Evolutionary conservation across 2,888 invertebrate species (phyloP), one percentile per base, ranked within the genome.

Genomic region (Tortrix viridana): DNA sequence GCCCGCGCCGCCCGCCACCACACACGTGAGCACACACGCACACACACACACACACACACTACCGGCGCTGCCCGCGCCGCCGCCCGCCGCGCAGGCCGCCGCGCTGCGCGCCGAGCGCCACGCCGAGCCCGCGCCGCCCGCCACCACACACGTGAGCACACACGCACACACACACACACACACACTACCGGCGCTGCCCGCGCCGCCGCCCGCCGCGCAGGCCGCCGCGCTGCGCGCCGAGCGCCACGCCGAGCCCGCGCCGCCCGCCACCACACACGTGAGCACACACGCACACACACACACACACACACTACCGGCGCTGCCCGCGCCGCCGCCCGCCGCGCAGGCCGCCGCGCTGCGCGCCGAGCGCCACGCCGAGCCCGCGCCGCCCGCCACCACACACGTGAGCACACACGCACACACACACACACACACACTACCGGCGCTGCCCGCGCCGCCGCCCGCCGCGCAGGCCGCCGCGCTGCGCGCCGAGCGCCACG

Each of bases 121-220:
- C 67, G 62, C 69, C 22, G 66, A 74, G 41, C 0, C 0, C 55
- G 2, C n/a, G 49, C 23, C 7, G 20, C 50, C 41, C 12, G 23
- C 53, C 53, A 20, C 23, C 22, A 5, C 7, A 26, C 52, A n/a
- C n/a, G n/a, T n/a, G n/a, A n/a, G n/a, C n/a, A n/a, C n/a, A n/a
- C n/a, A n/a, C n/a, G n/a, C n/a, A n/a, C n/a, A n/a, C n/a, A n/a
- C n/a, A n/a, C n/a, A n/a, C n/a, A n/a, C n/a, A n/a, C n/a, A n/a
- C n/a, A n/a, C n/a, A n/a, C 4, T 99, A 99, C 92, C 95, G 97
- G 68, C 95, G 64, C 92, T 99, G 71, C 98, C 99, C 0, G 84
- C 93, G 1, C 41, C 2, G 18, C 43, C 54, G 43, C 23, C 41
- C 18, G 23, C 6, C 32, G 32, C 41, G 18, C 50, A 96, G 0